phyloP scores from a whole-genome alignment of 2,113 vertebrate genomes.

The Rutilus rutilus region DNA sequence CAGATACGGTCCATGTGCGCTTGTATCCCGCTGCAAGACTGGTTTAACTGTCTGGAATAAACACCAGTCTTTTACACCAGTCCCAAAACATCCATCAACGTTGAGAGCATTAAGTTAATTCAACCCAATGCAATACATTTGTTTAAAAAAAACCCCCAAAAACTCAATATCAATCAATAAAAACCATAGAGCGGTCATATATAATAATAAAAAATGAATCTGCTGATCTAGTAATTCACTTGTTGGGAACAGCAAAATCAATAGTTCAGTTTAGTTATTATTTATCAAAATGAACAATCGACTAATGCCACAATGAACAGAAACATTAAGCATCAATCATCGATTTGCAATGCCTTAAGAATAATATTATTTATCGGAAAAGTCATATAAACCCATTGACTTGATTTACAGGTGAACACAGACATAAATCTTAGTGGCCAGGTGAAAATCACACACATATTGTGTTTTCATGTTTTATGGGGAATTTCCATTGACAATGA shows the following conservation, averaged over 20 bases:
- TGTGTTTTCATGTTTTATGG: no score
- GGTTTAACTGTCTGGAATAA: slow-evolving; percentile 11
- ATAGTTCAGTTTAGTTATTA: slow-evolving; percentile 6
- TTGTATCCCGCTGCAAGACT: background rate
- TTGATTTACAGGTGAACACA: background rate
- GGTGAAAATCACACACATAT: no score
- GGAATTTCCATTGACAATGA: no score
- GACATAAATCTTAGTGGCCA: background rate
- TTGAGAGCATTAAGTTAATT: background rate
- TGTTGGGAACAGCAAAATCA: background rate
- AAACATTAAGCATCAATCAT: background rate
- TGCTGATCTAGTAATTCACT: background rate
- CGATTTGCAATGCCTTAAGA: background rate
- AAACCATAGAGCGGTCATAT: background rate
- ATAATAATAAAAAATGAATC: background rate
- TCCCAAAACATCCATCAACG: background rate
- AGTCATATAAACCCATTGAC: background rate
- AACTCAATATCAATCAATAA: background rate
- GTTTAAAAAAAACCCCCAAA: background rate
- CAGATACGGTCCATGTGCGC: background rate
- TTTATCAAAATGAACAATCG: background rate
- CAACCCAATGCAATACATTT: slow-evolving; percentile 6
- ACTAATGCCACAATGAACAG: background rate
- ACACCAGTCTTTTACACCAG: background rate
- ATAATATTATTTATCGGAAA: background rate